A percentile compares a stretch with the other conserved stretches of the same genome.
Conservation (phyloP, 2,113 vertebrate genomes). For the Bambusicola thoracicus region DNA sequence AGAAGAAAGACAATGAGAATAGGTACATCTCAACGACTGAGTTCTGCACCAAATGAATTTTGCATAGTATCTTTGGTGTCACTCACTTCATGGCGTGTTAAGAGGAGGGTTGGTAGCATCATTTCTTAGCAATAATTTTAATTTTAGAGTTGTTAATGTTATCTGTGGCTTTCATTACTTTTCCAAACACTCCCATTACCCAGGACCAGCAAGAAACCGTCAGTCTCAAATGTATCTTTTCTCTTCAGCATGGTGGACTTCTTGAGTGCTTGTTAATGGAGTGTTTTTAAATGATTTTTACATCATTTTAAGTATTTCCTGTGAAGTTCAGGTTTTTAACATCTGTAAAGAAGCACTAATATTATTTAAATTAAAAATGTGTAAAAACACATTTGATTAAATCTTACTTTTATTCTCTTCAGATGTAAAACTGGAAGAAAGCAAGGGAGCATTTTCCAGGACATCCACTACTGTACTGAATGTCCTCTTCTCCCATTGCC, state of each 20-base stretch:
- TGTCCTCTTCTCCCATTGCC: constrained; percentile 79
- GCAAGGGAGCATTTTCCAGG: constrained; percentile 80
- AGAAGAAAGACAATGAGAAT: neutral
- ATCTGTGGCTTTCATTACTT: neutral
- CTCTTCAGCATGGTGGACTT: neutral
- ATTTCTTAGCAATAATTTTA: neutral
- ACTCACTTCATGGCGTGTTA: neutral
- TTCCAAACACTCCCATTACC: neutral
- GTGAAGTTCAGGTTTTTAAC: neutral
- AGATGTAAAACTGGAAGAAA: constrained; percentile 75
- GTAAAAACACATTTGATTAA: neutral
- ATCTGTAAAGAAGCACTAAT: neutral
- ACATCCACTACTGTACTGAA: constrained; percentile 70
- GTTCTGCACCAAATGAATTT: neutral
- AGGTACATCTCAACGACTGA: neutral
- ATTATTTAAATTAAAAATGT: neutral
- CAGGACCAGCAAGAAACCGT: neutral
- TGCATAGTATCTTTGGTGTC: neutral
- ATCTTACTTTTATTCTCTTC: constrained; percentile 69
- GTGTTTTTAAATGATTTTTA: neutral
- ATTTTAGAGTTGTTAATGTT: neutral
- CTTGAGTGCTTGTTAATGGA: neutral
- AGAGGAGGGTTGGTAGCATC: neutral
- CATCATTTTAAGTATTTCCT: fast-evolving
- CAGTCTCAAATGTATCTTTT: neutral